Evolutionary conservation across 2,888 invertebrate genomes (phyloP), one percentile per base, ranked within the genome.

Genomic region (Drosophila borealis): DNA sequence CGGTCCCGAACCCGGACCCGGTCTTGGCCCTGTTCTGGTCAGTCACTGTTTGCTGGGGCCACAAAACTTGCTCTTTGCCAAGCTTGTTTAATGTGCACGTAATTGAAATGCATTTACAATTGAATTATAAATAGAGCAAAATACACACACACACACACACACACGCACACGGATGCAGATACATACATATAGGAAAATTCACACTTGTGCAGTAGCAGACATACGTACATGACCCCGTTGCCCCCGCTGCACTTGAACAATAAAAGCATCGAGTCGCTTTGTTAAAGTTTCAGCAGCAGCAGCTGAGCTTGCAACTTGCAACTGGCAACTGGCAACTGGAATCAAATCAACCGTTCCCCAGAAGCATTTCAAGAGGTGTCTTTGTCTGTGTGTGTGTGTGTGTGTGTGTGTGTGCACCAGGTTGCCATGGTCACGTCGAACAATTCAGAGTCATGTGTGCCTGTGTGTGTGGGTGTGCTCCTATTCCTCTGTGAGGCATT

Each of bases 21-120:
- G 25, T 17, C 17, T 17, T 17, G 10, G n/a, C 19, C 11, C 34
- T 34, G 13, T 29, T 34, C 41, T 17, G 21, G 10, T 8, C 48
- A 17, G 29, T 6, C 10, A 5, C 39, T 39, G 57, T 33, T 14
- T 17, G 41, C 34, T 54, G 37, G 60, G 55, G 64, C 46, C 63
- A 67, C 61, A 70, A 62, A 80, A 80, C 80, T 80, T 80, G 62
- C 78, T 74, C 81, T 75, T 73, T 74, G 74, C 62, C 74, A 66
- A 70, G 82, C 68, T 81, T 80, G 81, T 84, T 81, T 89, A 89
- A 85, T 87, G 88, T 89, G 88, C 78, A 89, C 88, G 85, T 86
- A 86, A 86, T 86, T 86, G 89, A 86, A 86, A 86, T 86, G 89
- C 88, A 86, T 86, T 86, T 89, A 88, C 85, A 86, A 86, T 87